Evolutionary conservation across 2,113 vertebrate species (phyloP), one percentile per base, ranked within the genome.

Genomic region (Pedetes capensis): DNA sequence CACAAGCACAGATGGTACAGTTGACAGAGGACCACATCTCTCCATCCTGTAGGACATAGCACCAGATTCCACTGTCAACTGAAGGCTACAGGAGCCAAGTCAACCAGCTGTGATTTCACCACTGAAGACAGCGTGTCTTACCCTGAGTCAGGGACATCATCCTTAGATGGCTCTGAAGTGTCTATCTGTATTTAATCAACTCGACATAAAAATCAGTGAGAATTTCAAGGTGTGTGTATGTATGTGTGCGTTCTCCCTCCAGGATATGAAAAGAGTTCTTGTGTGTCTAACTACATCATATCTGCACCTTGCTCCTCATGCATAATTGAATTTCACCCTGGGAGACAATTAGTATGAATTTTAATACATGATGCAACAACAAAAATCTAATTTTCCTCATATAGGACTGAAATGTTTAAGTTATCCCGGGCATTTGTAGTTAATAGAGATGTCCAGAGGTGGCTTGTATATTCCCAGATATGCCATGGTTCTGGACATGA

Each of bases 11-110:
- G 93, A 99, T 99, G 80, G 99, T 99, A 90, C 99, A 99, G 98
- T 99, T 99, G 29, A 99, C 98, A 1, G 99, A 99, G 2, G 99
- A 99, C 99, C 99, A 99, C 98, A 99, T 99, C 98, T 99, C 99
- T 89, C 99, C 99, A 96, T 99, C 99, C 99, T 99, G 92, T 49
- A 96, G 89, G 79, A 95, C 51, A 96, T 49, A 98, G 96, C 92
- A 98, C 91, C 93, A 95, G 95, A 91, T 34, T 85, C 81, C 55
- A 61, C 96, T 97, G 23, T 91, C 96, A 98, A 94, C 84, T 96
- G 88, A 94, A 78, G 72, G 97, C 86, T 81, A 71, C 82, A 84
- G 92, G 93, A 96, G 51, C 69, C 96, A 81, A 96, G 18, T 39
- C 55, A 59, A 12, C 3, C 9, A 20, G 29, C 87, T 47, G 81